These are phyloP conservation scores for Zhengitettix transpicula DNA, from an alignment of 2,888 invertebrate species.

Conservation along the genomic window DNA sequence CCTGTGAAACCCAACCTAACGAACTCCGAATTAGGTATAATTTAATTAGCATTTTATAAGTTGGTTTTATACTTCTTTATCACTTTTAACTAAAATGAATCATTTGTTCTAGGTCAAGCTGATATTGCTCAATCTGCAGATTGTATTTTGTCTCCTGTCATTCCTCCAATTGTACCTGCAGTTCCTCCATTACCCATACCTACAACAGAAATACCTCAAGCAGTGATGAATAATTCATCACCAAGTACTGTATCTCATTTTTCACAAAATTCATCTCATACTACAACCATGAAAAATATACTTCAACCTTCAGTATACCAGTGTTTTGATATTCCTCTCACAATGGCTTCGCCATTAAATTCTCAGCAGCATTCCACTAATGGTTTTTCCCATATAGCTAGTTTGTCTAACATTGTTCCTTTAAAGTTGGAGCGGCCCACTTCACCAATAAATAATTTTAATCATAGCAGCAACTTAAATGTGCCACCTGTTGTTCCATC, in stretches of 20 bases:
- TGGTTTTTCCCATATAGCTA: conserved; percentile 6
- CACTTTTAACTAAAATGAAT: too few species aligned
- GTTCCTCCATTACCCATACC: not conserved
- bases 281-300: not conserved
- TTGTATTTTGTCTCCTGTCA: too few species aligned
- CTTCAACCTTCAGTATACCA: conserved; percentile 7
- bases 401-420: not conserved
- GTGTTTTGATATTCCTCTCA: conserved; percentile 9
- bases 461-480: conserved; percentile 23
- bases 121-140: too few species aligned
- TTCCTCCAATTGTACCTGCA: not conserved
- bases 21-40: too few species aligned
- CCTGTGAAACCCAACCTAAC: too few species aligned
- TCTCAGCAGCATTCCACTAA: conserved; percentile 23
- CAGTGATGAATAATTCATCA: not conserved
- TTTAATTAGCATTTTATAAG: too few species aligned
- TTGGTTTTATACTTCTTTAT: too few species aligned
- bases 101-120: too few species aligned
- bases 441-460: not conserved
- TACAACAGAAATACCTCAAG: not conserved
- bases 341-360: conserved; percentile 24
- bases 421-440: not conserved
- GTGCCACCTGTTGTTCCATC: conserved; percentile 39
- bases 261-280: not conserved
- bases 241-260: not conserved